Percentiles rank a stretch among this genome's conserved stretches.
Evolutionary conservation across 1,140 invertebrate species (phyloP).

Genomic region (roundworm (Caenorhabditis elegans)): WBcel235 BX284604.4:13439501-13440000

Average conservation of each 20-base stretch:
- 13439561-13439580: too few species aligned
- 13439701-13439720: slow-evolving; percentile 33
- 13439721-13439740: slow-evolving; percentile 18
- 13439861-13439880: slow-evolving; percentile 46
- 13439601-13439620: too few species aligned
- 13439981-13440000: slow-evolving; percentile 26
- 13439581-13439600: too few species aligned
- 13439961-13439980: slow-evolving; percentile 36
- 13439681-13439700: too few species aligned
- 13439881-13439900: slow-evolving; percentile 51
- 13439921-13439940: slow-evolving; percentile 38
- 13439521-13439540: too few species aligned
- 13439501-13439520: too few species aligned
- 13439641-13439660: too few species aligned
- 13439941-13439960: slow-evolving; percentile 39
- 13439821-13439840: slow-evolving; percentile 38
- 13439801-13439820: slow-evolving; percentile 41
- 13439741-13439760: slow-evolving; percentile 42
- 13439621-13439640: too few species aligned
- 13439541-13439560: too few species aligned
- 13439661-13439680: too few species aligned
- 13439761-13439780: neutral
- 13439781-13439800: slow-evolving; percentile 31
- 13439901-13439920: slow-evolving; percentile 43
- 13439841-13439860: slow-evolving; percentile 43